Evolutionary conservation across 1,140 invertebrate species (phyloP).

Genomic region (Diuraphis noxia): DNA sequence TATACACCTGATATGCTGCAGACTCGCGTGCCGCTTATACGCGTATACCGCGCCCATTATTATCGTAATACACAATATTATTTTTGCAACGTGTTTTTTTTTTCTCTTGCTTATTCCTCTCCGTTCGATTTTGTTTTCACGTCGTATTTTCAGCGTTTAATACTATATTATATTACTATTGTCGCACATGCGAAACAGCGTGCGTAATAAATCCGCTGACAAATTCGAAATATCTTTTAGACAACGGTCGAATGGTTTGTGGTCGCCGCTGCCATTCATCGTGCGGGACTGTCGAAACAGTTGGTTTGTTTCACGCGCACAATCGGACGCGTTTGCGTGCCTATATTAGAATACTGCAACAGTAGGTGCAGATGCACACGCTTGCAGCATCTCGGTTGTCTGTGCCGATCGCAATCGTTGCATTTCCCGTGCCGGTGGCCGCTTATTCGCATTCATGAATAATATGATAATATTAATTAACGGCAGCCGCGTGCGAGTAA

Average conservation of each 20-base stretch:
- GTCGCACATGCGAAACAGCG: background rate
- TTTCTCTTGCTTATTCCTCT: background rate
- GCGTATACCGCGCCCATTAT: background rate
- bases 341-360: background rate
- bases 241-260: background rate
- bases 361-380: background rate
- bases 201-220: background rate
- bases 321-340: background rate
- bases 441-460: constrained; percentile 15
- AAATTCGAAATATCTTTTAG: constrained; percentile 22
- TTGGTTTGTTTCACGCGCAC: background rate
- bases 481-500: background rate
- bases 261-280: background rate
- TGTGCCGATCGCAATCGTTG: background rate
- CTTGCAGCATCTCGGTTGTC: background rate
- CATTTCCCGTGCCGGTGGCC: background rate
- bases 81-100: background rate
- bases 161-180: background rate
- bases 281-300: background rate
- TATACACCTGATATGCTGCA: background rate
- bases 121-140: background rate
- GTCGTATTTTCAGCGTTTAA: background rate
- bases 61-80: background rate
- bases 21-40: constrained; percentile 10
- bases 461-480: constrained; percentile 32